phyloP scores from a whole-genome alignment of 37 sponge, comb jelly and placozoan genomes.

The Cladorhizidae sp. region DNA sequence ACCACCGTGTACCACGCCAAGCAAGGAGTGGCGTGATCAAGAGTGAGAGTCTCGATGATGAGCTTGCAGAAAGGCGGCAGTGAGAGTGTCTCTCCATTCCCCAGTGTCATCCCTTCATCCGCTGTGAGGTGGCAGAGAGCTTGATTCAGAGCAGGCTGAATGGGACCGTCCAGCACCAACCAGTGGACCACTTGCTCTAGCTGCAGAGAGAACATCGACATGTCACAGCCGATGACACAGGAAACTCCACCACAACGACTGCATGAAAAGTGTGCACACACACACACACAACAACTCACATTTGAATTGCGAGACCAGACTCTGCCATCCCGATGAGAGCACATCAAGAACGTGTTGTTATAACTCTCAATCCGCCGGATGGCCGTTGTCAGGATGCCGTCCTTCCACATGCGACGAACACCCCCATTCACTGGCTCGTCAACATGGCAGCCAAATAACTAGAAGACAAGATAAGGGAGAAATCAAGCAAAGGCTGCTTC shows the following conservation, averaged over 20 bases:
- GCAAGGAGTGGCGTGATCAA: conserved; percentile 46
- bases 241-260: too few relatives aligned
- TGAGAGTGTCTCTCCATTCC: conserved; percentile 29
- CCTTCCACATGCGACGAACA: not conserved
- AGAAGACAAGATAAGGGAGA: not conserved
- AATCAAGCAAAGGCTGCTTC: not conserved
- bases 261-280: not conserved
- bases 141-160: not conserved
- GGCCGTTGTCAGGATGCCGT: conserved; percentile 35
- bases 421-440: not conserved
- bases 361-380: conserved; percentile 11
- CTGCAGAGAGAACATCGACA: not conserved
- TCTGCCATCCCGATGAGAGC: not conserved
- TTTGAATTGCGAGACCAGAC: too few relatives aligned
- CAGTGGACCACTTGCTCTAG: conserved; percentile 27
- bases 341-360: not conserved
- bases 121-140: conserved; percentile 3
- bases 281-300: too few relatives aligned
- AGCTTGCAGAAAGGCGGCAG: conserved; percentile 48
- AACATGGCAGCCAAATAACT: conserved; percentile 43
- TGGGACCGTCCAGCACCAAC: conserved; percentile 75
- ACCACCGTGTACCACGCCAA: conserved; percentile 24
- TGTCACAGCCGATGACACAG: too few relatives aligned
- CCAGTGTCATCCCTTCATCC: conserved; percentile 21
- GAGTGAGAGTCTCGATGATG: conserved; percentile 45